A percentile compares a stretch with the other conserved stretches of the same genome.
These are phyloP conservation scores for Catocala fraxini DNA, from an alignment of 2,888 invertebrate genomes.

Conservation along the genomic window DNA sequence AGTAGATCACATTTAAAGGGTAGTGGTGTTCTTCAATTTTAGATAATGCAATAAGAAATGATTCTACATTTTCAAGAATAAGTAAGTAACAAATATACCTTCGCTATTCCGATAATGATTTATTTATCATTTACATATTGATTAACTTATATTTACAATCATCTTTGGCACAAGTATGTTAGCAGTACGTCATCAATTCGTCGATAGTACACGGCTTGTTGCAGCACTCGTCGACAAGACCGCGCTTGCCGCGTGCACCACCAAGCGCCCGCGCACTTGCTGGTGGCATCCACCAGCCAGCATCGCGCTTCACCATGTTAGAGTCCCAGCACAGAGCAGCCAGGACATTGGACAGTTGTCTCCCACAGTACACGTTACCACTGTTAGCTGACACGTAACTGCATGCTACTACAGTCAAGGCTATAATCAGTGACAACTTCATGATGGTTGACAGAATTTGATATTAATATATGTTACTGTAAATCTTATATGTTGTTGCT, in stretches of 20 bases:
- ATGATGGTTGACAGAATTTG: constrained; percentile 11
- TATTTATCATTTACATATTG: too few species aligned
- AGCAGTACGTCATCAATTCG: constrained; percentile 37
- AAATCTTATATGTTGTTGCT: too few species aligned
- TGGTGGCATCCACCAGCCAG: constrained; percentile 39
- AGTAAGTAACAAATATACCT: too few species aligned
- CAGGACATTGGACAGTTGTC: neutral
- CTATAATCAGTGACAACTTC: constrained; percentile 17
- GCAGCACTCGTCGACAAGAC: constrained; percentile 42
- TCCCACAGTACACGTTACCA: constrained; percentile 8
- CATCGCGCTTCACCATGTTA: constrained; percentile 25
- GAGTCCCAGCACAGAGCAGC: constrained; percentile 19
- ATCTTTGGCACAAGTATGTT: neutral
- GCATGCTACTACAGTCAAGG: neutral
- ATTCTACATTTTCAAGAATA: too few species aligned
- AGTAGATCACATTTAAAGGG: too few species aligned
- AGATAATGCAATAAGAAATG: too few species aligned
- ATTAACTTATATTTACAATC: too few species aligned
- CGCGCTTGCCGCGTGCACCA: constrained; percentile 33
- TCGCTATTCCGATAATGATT: too few species aligned
- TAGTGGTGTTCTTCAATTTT: too few species aligned
- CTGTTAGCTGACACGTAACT: neutral
- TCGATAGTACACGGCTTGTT: constrained; percentile 32
- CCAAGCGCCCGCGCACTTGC: constrained; percentile 28
- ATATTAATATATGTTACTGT: constrained; percentile 14